Evolutionary conservation across 2,888 invertebrate genomes (phyloP), one percentile per base, ranked within the genome.

Genomic region (Oscheius sp.): DNA sequence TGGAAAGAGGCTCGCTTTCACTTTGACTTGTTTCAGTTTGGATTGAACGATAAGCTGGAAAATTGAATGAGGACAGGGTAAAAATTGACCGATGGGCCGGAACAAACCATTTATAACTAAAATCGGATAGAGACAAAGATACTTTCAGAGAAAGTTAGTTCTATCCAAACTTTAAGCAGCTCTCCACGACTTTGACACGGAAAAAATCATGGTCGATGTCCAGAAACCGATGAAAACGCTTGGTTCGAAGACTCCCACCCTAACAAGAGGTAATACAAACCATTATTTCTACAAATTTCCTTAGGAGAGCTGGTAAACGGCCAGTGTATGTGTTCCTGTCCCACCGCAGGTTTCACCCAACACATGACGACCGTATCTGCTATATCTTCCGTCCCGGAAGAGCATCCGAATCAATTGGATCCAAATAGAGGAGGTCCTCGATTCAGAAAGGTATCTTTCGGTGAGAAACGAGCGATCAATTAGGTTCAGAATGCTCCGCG

Each of bases 251-350:
- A 33, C 10, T 10, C 58, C 70, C 33, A 32, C 13, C 9, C 55
- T 73, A 2, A 37, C 37, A 3, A 73, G 57, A 58, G 70, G 70
- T 59, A n/a, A 10, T n/a, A 3, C 10, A 13, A n/a, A 1, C n/a
- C 7, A 1, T 13, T 57, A 21, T 57, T 11, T n/a, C 21, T 10
- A 57, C 62, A 33, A 13, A 35, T 42, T 10, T 42, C 42, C 29
- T 4, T 63, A 21, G 86, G 86, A 1, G 80, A 80, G 9, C 63
- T 84, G 32, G 73, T 86, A 11, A 86, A 87, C 76, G 87, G 87
- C 2, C 86, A 87, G 78, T 87, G 87, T 74, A 79, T 86, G 75
- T 87, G 87, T 76, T 76, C 86, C 29, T 87, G 86, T 73, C 76
- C 59, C n/a, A 29, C 72, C 21, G n/a, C 62, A 13, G 33, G 33